These are phyloP conservation scores for Exocentrus adspersus DNA, from an alignment of 2,888 invertebrate species.

Conservation along the genomic window DNA sequence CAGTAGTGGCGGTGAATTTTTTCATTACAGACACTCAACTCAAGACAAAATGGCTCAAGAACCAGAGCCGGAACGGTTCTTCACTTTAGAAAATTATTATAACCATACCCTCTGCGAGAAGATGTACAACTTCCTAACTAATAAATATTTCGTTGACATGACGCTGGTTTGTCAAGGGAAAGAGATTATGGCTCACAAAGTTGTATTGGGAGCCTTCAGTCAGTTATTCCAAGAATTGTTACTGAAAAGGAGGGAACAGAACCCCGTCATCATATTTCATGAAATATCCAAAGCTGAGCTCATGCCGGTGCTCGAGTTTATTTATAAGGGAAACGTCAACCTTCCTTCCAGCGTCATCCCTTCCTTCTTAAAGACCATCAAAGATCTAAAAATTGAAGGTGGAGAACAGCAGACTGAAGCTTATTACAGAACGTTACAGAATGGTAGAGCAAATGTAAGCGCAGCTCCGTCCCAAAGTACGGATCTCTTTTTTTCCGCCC, in stretches of 20 bases:
- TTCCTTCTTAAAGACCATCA: background rate
- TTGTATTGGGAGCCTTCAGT: constrained; percentile 4
- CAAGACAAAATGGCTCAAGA: no score
- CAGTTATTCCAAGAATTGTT: background rate
- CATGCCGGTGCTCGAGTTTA: background rate
- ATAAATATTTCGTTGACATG: background rate
- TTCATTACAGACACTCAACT: no score
- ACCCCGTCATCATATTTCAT: background rate
- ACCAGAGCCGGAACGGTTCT: no score
- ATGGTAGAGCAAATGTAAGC: no score
- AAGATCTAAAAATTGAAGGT: background rate
- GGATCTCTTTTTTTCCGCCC: no score
- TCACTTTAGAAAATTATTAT: background rate
- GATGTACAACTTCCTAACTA: background rate
- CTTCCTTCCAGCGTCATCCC: background rate
- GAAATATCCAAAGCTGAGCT: constrained; percentile 3
- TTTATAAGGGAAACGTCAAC: constrained; percentile 1
- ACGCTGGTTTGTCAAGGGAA: constrained; percentile 11
- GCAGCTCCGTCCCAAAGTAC: no score
- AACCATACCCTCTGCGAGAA: background rate
- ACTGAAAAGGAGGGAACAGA: background rate
- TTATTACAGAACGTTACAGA: background rate
- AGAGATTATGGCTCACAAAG: background rate
- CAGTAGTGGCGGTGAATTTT: no score
- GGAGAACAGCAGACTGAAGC: background rate